Base-by-base conservation (phyloP, 2,888 invertebrate species). In the Melipona beecheii region DNA sequence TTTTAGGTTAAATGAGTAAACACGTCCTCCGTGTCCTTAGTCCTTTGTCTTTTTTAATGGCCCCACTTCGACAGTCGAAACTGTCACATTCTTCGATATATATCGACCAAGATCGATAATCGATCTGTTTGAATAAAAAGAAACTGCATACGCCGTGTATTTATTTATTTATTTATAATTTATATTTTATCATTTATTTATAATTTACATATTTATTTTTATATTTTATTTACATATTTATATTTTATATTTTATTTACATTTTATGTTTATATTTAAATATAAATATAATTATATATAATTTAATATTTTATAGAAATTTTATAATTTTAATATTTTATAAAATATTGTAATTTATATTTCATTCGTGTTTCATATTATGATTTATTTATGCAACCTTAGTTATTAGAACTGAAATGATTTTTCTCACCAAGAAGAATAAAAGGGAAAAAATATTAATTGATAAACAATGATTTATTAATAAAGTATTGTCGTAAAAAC, bases 401-500 rank as follows among this genome's bases (percentile, higher is more conserved):
- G 2, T 43, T 9, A 9, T 43, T 43, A 43, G 43, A 43, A 43
- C 43, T 43, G 43, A 64, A 64, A 74, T n/a, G 19, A 43, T n/a
- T n/a, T 49, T 36, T 21, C 6, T 4, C 17, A 36, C 19, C 43
- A 60, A 43, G 43, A 49, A 21, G 65, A 80, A 27, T 54, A 31
- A 71, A 52, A 0, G 31, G 31, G 0, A 31, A 27, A 52, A 62
- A 31, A 43, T 43, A 43, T 43, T 27, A 50, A 68, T 68, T 21
- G 54, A 69, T 72, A 83, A 74, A 81, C 74, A 77, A 70, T 54
- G n/a, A 66, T 83, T 83, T 83, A 83, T 81, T 83, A 77, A 77
- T 83, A 77, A 77, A 81, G 81, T 70, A 83, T 74, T 77, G 31
- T 50, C 70, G 50, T 74, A 74, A 82, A 65, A 83, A 83, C 60